Conservation (phyloP, 1,140 invertebrate genomes). For the Temnothorax longispinosus region DNA sequence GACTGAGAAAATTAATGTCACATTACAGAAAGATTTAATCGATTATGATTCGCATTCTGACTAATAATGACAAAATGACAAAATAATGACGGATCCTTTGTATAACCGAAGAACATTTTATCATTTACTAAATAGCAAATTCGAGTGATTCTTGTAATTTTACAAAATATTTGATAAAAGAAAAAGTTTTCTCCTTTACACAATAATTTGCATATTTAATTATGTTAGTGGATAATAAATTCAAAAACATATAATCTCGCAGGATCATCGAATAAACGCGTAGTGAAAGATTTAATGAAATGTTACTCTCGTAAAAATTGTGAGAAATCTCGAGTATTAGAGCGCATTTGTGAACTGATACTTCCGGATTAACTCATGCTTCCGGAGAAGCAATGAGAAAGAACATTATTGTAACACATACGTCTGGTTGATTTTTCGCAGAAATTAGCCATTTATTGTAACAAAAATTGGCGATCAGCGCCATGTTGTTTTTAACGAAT, state of each 20-base stretch:
- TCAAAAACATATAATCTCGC: background rate
- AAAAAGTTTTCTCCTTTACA: background rate
- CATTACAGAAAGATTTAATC: background rate
- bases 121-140: background rate
- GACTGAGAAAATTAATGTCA: background rate
- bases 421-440: conserved; percentile 64
- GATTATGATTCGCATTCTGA: conserved; percentile 79
- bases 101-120: conserved; percentile 50
- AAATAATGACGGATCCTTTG: conserved; percentile 55
- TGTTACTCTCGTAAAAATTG: background rate
- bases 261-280: background rate
- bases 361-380: background rate
- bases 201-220: background rate
- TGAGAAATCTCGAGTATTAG: background rate
- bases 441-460: conserved; percentile 67
- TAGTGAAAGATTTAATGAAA: background rate
- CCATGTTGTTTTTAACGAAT: conserved; percentile 4
- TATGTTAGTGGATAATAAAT: background rate
- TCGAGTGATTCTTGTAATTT: background rate
- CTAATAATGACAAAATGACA: conserved; percentile 74
- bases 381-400: conserved; percentile 34
- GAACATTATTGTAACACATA: conserved; percentile 64
- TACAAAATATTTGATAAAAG: background rate
- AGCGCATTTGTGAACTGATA: conserved; percentile 31
- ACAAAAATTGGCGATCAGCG: conserved; percentile 42